These are phyloP conservation scores for Glaucopsyche alexis DNA, from an alignment of 2,888 invertebrate species.

Conservation along the genomic window DNA sequence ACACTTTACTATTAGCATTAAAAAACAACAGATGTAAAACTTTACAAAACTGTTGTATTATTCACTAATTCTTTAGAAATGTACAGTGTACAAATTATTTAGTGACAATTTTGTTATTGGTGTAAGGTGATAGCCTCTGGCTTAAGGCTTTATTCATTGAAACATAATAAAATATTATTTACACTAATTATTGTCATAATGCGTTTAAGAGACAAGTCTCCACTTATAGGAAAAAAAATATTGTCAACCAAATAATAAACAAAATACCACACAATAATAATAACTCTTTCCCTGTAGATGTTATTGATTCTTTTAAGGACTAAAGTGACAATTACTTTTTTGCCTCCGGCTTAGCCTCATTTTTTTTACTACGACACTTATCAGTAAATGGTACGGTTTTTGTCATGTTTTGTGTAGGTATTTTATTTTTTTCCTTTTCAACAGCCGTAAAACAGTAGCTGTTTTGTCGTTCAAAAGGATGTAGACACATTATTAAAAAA, in stretches of 20 bases:
- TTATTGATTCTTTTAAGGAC: not conserved
- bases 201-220: not conserved
- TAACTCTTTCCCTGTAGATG: not conserved
- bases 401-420: not conserved
- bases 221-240: not conserved
- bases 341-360: constrained; percentile 1
- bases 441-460: not conserved
- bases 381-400: too few species aligned
- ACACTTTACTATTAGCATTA: not conserved
- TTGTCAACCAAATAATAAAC: not conserved
- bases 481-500: not conserved
- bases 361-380: not conserved
- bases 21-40: constrained; percentile 15
- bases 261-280: not conserved
- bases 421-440: not conserved
- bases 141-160: not conserved
- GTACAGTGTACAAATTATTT: not conserved
- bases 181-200: not conserved
- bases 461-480: not conserved
- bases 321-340: not conserved
- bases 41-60: not conserved
- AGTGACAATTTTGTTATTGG: not conserved
- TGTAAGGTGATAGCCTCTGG: not conserved
- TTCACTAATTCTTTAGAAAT: not conserved
- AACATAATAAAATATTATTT: not conserved